Evolutionary conservation across 2,113 vertebrate species (phyloP).

Genomic region (Orientallactaga bullata): DNA sequence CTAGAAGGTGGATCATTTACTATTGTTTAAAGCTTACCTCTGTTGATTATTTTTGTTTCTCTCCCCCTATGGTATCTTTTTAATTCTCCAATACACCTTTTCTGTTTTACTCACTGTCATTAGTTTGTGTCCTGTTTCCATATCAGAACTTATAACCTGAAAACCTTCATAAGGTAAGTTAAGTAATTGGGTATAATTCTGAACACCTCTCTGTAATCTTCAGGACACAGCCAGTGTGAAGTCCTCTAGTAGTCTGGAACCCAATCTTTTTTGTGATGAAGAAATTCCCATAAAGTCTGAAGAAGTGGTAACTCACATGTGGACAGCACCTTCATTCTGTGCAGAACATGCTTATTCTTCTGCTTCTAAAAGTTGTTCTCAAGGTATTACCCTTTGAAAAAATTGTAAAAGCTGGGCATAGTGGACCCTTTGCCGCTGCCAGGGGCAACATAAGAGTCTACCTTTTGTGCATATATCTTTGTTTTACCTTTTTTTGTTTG

Average conservation of each 20-base stretch:
- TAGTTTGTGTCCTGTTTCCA: constrained; percentile 25
- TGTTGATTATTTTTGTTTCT: constrained; percentile 44
- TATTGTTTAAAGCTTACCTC: constrained; percentile 20
- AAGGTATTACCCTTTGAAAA: constrained; percentile 88
- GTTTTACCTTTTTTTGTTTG: background rate
- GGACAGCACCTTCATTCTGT: constrained; percentile 97
- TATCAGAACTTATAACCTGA: background rate
- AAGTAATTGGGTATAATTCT: constrained; percentile 49
- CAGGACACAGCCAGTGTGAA: constrained; percentile 98
- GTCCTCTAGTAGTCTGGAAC: constrained; percentile 92
- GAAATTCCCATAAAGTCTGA: constrained; percentile 99
- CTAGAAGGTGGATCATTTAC: constrained; percentile 12
- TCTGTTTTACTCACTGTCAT: constrained; percentile 5
- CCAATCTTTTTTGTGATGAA: constrained; percentile 97
- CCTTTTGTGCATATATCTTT: no score
- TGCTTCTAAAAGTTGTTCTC: constrained; percentile 97
- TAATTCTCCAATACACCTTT: background rate
- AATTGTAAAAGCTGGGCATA: background rate
- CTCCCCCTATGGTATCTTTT: background rate
- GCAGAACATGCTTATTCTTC: constrained; percentile 98
- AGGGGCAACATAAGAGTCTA: background rate
- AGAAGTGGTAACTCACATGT: constrained; percentile 99
- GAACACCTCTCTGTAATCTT: constrained; percentile 63
- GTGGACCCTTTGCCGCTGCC: background rate
- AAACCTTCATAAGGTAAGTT: background rate